These are phyloP conservation scores for Pterophyllum scalare DNA, from an alignment of 2,113 vertebrate species.

Conservation along the genomic window DNA sequence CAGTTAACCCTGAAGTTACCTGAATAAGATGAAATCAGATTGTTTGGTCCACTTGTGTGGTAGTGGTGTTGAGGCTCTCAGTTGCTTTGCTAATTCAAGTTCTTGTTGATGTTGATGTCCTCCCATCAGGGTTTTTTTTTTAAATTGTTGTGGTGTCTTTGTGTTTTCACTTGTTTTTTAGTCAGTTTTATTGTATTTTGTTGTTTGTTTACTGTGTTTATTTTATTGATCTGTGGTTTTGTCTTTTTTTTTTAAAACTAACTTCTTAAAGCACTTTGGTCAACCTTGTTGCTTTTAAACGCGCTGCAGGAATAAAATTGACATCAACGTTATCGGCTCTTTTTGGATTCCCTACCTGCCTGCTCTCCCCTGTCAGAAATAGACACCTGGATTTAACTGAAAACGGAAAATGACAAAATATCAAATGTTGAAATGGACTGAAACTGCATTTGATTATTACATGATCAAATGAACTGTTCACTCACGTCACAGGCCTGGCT, in stretches of 20 bases:
- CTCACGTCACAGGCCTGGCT: too few relatives aligned
- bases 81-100: neutral
- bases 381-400: too few relatives aligned
- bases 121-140: neutral
- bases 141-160: neutral
- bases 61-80: neutral
- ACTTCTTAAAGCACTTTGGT: neutral
- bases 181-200: neutral
- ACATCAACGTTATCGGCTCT: too few relatives aligned
- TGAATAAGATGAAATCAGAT: slow-evolving; percentile 6
- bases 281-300: neutral
- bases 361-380: too few relatives aligned
- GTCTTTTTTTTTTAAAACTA: neutral
- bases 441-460: too few relatives aligned
- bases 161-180: neutral
- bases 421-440: too few relatives aligned
- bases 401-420: too few relatives aligned
- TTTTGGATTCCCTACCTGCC: too few relatives aligned
- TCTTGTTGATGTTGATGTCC: neutral
- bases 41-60: neutral
- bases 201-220: neutral
- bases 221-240: neutral
- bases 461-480: too few relatives aligned
- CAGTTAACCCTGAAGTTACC: neutral
- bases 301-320: neutral